phyloP scores from a whole-genome alignment of 2,797 vertebrate species.

The Echiichthys vipera region DNA sequence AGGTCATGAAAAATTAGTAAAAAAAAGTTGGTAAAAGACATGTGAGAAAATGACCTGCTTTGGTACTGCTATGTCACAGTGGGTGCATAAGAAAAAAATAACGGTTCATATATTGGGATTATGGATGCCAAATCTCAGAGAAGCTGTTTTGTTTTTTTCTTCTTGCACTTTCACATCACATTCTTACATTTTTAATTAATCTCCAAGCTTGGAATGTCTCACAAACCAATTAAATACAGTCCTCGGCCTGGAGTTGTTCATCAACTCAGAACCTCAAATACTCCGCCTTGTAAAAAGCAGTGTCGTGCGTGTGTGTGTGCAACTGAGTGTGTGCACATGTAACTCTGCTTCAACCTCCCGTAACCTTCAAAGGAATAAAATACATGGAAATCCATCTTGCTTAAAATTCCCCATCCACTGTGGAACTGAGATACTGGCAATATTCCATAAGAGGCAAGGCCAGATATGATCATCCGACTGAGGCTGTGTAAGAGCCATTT shows the following conservation, averaged over 20 bases:
- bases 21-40: not conserved
- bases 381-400: slow-evolving; percentile 63
- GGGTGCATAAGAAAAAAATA: slow-evolving; percentile 28
- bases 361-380: slow-evolving; percentile 62
- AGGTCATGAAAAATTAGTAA: slow-evolving; percentile 26
- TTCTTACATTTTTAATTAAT: slow-evolving; percentile 72
- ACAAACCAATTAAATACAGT: slow-evolving; percentile 63
- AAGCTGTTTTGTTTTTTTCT: slow-evolving; percentile 28
- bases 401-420: slow-evolving; percentile 43
- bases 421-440: slow-evolving; percentile 31
- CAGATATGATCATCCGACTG: slow-evolving; percentile 44
- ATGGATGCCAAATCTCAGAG: slow-evolving; percentile 28
- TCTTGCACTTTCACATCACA: slow-evolving; percentile 37
- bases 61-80: slow-evolving; percentile 6
- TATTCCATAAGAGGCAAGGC: slow-evolving; percentile 39
- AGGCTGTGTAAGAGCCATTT: slow-evolving; percentile 41
- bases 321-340: slow-evolving; percentile 6
- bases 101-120: slow-evolving; percentile 28
- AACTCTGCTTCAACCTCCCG: slow-evolving; percentile 30
- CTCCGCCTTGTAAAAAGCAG: slow-evolving; percentile 17
- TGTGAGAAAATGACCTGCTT: slow-evolving; percentile 14
- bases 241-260: slow-evolving; percentile 56
- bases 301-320: not conserved
- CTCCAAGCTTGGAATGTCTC: slow-evolving; percentile 46
- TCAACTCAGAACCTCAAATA: slow-evolving; percentile 47